These are phyloP conservation scores for Fulmarus glacialis DNA, from an alignment of 2,113 vertebrate species.

Conservation along the genomic window DNA sequence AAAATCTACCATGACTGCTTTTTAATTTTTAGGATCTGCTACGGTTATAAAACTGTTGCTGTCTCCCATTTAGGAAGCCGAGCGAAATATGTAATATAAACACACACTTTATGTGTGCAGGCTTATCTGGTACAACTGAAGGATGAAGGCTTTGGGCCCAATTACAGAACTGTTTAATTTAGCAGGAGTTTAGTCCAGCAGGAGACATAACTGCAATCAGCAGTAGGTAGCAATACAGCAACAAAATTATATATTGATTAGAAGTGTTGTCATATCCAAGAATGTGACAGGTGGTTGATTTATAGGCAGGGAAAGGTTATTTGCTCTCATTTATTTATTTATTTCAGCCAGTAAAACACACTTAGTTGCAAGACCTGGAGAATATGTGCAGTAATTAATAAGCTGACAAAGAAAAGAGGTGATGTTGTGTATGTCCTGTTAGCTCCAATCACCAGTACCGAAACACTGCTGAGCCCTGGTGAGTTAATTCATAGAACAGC, in stretches of 20 bases:
- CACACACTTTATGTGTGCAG: neutral
- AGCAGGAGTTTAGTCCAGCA: neutral
- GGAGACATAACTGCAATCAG: neutral
- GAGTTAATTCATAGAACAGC: slow-evolving; percentile 28
- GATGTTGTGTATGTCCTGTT: neutral
- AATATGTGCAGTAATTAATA: neutral
- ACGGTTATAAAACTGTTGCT: neutral
- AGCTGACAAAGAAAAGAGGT: neutral
- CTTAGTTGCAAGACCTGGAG: neutral
- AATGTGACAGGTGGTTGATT: neutral
- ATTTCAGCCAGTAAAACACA: neutral
- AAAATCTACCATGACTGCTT: neutral
- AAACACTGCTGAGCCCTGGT: neutral
- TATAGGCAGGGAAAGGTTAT: neutral
- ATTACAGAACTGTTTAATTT: neutral
- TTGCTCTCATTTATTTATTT: slow-evolving; percentile 12
- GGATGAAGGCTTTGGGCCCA: neutral
- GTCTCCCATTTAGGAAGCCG: neutral
- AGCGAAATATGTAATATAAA: neutral
- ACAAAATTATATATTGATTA: slow-evolving; percentile 8
- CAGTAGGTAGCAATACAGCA: neutral
- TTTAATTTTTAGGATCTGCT: neutral
- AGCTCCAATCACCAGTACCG: neutral
- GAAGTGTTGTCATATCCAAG: neutral
- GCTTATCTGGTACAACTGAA: neutral